A percentile compares a stretch with the other conserved stretches of the same genome.
phyloP scores from a whole-genome alignment of 2,888 invertebrate genomes.

The Hartigia nigra region DNA sequence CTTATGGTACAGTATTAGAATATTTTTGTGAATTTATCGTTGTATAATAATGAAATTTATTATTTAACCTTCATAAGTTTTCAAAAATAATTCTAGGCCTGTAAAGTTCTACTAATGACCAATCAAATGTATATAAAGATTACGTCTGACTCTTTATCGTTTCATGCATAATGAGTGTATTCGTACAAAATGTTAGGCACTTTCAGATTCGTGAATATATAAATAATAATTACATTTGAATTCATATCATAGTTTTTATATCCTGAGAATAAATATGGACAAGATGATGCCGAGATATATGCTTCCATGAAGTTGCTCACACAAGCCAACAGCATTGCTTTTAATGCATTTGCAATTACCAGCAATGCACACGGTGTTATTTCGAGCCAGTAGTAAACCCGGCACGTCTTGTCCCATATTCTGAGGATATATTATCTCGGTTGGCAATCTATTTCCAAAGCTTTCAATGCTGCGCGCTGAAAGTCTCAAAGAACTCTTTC shows the following conservation, averaged over 20 bases:
- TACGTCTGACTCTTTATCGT: background rate
- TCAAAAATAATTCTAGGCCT: background rate
- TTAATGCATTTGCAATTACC: constrained; percentile 49
- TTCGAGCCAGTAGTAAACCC: constrained; percentile 27
- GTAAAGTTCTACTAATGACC: background rate
- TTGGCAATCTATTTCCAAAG: constrained; percentile 46
- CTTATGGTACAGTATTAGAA: background rate
- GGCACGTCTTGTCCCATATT: constrained; percentile 21
- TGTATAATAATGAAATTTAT: too few relatives aligned
- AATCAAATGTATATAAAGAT: background rate
- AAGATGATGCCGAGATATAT: background rate
- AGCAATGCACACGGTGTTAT: constrained; percentile 53
- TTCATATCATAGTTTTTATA: background rate
- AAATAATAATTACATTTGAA: background rate
- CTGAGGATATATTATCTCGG: constrained; percentile 44
- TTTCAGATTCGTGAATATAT: background rate
- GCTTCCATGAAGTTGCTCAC: background rate
- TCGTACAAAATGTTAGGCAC: background rate
- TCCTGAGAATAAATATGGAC: background rate
- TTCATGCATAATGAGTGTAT: background rate
- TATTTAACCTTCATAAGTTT: background rate
- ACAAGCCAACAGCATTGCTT: background rate
- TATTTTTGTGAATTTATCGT: background rate
- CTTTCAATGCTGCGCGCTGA: constrained; percentile 41
- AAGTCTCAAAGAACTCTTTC: constrained; percentile 49